Evolutionary conservation across 2,113 vertebrate genomes (phyloP).

Genomic region (Oxygymnocypris stewartii): DNA sequence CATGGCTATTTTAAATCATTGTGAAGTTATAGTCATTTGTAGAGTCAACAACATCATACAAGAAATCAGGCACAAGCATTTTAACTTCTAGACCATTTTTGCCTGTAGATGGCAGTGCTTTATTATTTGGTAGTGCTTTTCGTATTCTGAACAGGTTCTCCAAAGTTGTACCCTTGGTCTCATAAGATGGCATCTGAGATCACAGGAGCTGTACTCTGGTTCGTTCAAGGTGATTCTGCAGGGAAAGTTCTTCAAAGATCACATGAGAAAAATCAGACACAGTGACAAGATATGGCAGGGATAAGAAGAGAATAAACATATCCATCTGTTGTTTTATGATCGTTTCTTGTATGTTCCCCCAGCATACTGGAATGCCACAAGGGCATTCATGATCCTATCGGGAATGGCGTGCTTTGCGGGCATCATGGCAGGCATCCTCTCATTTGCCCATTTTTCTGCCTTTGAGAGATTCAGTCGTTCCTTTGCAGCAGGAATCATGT

Average conservation of each 20-base stretch:
- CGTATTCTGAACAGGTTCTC: conserved; percentile 29
- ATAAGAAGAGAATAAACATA: background rate
- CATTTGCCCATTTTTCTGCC: conserved; percentile 81
- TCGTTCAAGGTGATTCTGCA: conserved; percentile 23
- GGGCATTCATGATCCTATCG: conserved; percentile 89
- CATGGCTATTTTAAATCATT: background rate
- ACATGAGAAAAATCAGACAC: background rate
- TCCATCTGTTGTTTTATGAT: background rate
- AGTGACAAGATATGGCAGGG: background rate
- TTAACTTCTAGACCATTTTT: background rate
- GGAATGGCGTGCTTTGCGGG: conserved; percentile 80
- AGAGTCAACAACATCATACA: background rate
- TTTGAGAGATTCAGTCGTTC: conserved; percentile 82
- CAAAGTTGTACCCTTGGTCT: conserved; percentile 30
- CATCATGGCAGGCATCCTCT: conserved; percentile 80
- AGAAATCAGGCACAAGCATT: background rate
- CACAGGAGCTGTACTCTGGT: conserved; percentile 26
- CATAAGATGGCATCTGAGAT: conserved; percentile 33
- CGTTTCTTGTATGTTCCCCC: background rate
- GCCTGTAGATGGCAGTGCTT: conserved; percentile 34
- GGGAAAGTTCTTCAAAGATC: background rate
- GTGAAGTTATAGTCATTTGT: background rate
- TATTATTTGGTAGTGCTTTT: conserved; percentile 12
- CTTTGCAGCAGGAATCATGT: conserved; percentile 83
- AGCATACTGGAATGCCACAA: conserved; percentile 87